Evolutionary conservation across 2,113 vertebrate species (phyloP).

Genomic region (Lota lota): DNA sequence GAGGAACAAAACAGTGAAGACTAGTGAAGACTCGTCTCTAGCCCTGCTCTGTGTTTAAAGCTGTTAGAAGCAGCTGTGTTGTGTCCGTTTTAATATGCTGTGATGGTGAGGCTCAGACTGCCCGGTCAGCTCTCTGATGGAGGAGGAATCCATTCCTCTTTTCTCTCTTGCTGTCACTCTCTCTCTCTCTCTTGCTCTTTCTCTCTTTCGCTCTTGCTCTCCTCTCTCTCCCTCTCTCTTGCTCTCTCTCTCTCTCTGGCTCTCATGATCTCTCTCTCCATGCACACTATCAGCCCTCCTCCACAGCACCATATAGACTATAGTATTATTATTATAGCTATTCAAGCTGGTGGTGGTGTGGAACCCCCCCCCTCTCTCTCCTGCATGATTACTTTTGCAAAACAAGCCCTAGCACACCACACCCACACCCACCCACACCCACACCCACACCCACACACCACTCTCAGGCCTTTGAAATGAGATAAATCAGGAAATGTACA

Average conservation of each 20-base stretch:
- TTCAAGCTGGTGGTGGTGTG: background rate
- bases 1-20: background rate
- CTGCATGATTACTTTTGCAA: slow-evolving; percentile 4
- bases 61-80: slow-evolving; percentile 15
- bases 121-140: slow-evolving; percentile 12
- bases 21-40: background rate
- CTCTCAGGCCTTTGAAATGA: no score
- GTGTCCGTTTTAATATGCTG: background rate
- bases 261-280: no score
- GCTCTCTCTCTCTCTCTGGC: no score
- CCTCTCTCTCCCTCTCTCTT: no score
- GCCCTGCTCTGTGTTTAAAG: background rate
- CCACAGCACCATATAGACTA: slow-evolving; percentile 32
- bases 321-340: slow-evolving; percentile 5
- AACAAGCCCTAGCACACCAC: no score
- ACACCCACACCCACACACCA: no score
- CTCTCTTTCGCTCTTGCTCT: no score
- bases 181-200: no score
- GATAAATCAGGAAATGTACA: no score
- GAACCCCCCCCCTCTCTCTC: slow-evolving; percentile 20
- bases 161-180: slow-evolving; percentile 3
- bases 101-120: no score
- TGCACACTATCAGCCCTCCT: slow-evolving; percentile 9
- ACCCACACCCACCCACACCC: no score
- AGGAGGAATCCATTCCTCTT: slow-evolving; percentile 24